Base-by-base conservation (phyloP, 2,797 vertebrate genomes). In the Paedocypris micromegethes region DNA sequence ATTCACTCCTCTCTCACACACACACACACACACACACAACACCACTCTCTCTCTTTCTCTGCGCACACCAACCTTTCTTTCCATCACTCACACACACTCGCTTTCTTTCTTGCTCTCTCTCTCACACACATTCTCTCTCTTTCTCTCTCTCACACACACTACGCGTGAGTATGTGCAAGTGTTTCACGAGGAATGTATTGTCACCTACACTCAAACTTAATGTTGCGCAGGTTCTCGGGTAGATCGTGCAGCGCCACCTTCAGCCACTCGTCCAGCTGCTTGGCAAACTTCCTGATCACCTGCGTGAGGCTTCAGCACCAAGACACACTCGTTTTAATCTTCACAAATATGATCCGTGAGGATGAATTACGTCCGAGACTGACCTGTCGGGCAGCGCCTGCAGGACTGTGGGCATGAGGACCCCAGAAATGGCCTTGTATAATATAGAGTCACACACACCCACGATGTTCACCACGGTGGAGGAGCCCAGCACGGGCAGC, bases 391-490 rank as follows among this genome's bases (percentile, higher is more conserved):
- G 97, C 72, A 99, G 83, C 0, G 97, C 96, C 86, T 99, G 97
- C 64, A 99, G 83, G 74, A 99, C 96, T 0, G 96, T 99, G 80
- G 97, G 97, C 97, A 98, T 99, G 79, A 99, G 88, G 65, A 99
- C 97, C 47, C 97, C 96, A 9, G 97, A 99, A 84, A 99, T 99
- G 70, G 97, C 96, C 86, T 98, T 99, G 88, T 99, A 99, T 66
- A 99, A 91, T 84, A 99, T 98, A 73, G 96, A 98, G 86, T 99
- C 97, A 62, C 97, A 99, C 66, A 99, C 97, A 2, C 97, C 97
- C 2, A 98, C 97, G 50, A 99, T 98, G 84, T 98, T 97, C 53
- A 97, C 97, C 82, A 98, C 97, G 0, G 94, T 96, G 77, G 94
- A 85, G 62, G 95, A 97, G 81, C 97, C 91, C 76, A 99, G 83